Evolutionary conservation across 2,888 invertebrate genomes (phyloP), one percentile per base, ranked within the genome.

Genomic region (Diarsia brunnea): DNA sequence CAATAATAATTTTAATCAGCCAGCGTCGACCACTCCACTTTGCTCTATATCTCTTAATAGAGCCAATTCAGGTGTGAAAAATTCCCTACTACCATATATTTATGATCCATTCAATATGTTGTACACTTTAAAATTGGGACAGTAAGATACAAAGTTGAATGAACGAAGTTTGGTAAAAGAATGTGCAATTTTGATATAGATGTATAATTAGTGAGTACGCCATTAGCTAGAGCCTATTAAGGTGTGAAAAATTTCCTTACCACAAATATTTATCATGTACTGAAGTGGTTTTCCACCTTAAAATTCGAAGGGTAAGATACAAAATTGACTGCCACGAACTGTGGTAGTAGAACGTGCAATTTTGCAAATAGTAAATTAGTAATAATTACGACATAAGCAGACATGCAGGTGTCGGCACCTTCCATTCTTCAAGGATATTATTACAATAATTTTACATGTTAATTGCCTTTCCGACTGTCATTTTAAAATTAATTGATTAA

Each of bases 1-100:
- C 93, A 92, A 92, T 92, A 92, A 91, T 93, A 91, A 91, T 91
- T 92, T 92, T 93, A 93, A 93, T 94, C 91, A 92, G 87, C 86
- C 87, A 89, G 86, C 87, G 89, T 88, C 84, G 88, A 69, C 73
- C 79, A 84, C 63, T 77, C 75, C 73, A 84, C 69, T 86, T 79
- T 81, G 71, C 63, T 78, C 87, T 86, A 83, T 86, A 86, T 86
- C 79, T 78, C 86, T 80, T 82, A 79, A 86, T 85, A 87, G 78
- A 72, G 73, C 53, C 68, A 68, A 79, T 78, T 84, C 74, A 83
- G 73, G 73, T 84, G 83, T 82, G 78, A 84, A 87, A 83, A 87
- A 70, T 82, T 19, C 27, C 31, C 55, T 66, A 43, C 74, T 72
- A 73, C 63, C 64, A 61, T 71, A 67, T 27, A 60, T 67, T 77